A percentile compares a stretch with the other conserved stretches of the same genome.
phyloP scores from a whole-genome alignment of 2,113 vertebrate species.

The Chamaetylas fuelleborni region DNA sequence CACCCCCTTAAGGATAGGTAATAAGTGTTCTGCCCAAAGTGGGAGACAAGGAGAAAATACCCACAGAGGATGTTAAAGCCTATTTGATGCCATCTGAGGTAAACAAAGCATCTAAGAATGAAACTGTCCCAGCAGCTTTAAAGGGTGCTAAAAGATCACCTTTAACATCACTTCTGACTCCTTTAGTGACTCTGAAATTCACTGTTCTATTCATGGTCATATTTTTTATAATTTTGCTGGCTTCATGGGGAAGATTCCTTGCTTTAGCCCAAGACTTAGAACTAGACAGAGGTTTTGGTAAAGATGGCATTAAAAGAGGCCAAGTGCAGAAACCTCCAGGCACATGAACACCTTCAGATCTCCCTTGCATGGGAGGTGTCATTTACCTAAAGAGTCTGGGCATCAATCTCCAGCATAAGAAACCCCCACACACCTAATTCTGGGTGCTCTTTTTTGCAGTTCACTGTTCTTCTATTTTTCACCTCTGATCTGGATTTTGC shows the following conservation, averaged over 20 bases:
- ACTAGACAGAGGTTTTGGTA: not conserved
- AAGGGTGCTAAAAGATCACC: not conserved
- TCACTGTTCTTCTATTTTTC: not conserved
- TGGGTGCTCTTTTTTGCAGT: not conserved
- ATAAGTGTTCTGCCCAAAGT: not conserved
- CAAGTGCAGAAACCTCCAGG: not conserved
- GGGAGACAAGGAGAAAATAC: not conserved
- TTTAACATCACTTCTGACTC: not conserved
- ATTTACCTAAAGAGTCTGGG: not conserved
- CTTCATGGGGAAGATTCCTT: not conserved
- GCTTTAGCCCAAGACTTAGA: not conserved
- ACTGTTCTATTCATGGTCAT: not conserved
- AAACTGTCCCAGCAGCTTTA: not conserved
- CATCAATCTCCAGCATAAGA: not conserved
- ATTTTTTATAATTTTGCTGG: not conserved
- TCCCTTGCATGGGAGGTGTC: not conserved
- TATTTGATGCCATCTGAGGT: not conserved
- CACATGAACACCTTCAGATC: not conserved
- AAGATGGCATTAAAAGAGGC: not conserved
- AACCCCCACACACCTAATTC: not conserved
- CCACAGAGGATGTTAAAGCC: not conserved
- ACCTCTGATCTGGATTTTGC: constrained; percentile 39
- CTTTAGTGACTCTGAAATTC: not conserved
- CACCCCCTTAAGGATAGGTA: not conserved
- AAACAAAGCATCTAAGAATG: not conserved